Conservation (phyloP, 2,888 invertebrate species). For the Orthosia gracilis region DNA sequence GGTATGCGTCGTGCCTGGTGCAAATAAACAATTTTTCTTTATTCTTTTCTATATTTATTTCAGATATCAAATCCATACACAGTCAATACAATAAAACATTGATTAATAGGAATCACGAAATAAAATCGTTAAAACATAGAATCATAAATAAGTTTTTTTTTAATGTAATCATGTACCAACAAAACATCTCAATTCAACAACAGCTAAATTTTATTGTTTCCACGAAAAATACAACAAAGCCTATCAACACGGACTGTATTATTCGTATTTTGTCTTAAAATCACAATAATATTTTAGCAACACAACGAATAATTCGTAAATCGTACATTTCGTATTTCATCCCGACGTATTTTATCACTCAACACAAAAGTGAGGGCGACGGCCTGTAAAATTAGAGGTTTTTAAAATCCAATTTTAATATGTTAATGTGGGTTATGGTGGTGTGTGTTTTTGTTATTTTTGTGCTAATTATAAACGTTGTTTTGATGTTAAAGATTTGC, state of each 20-base stretch:
- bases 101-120: no score
- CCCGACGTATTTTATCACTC: conserved; percentile 40
- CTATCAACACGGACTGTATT: neutral
- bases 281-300: conserved; percentile 33
- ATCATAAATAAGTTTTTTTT: no score
- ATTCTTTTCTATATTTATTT: no score
- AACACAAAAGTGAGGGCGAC: conserved; percentile 66
- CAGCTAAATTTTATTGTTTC: neutral
- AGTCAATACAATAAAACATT: no score
- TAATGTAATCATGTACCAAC: no score
- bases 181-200: no score
- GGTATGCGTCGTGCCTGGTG: no score
- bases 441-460: conserved; percentile 55
- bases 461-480: conserved; percentile 49
- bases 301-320: conserved; percentile 42
- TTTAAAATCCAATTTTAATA: conserved; percentile 73
- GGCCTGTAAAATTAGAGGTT: conserved; percentile 75
- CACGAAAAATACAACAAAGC: neutral
- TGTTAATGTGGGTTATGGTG: conserved; percentile 67
- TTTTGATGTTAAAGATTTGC: conserved; percentile 31
- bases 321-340: conserved; percentile 60
- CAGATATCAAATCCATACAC: no score
- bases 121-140: no score
- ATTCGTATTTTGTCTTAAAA: conserved; percentile 7
- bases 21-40: no score